Percentiles rank a stretch among this genome's conserved stretches.
phyloP scores from a whole-genome alignment of 2,113 vertebrate species.

The Budorcas taxicolor region DNA sequence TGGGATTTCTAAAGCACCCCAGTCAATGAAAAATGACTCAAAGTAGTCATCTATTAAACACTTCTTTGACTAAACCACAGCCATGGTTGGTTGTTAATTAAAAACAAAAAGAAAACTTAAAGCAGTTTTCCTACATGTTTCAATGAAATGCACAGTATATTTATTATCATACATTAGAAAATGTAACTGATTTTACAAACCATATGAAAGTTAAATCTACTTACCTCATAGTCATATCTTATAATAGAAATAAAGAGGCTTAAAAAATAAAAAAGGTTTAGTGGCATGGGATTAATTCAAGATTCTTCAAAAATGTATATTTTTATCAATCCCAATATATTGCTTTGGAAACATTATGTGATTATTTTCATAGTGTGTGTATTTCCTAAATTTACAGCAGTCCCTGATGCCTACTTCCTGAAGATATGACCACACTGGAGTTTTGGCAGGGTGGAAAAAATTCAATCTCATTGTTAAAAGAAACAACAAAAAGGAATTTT shows the following conservation, averaged over 20 bases:
- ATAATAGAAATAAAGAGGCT: conserved; percentile 2
- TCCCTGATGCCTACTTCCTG: not conserved
- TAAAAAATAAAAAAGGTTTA: not conserved
- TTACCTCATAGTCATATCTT: not conserved
- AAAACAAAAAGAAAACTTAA: not conserved
- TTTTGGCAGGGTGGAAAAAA: not conserved
- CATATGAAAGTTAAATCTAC: not conserved
- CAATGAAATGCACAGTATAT: not conserved
- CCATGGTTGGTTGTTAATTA: not conserved
- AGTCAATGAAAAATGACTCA: not conserved
- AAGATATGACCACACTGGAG: not conserved
- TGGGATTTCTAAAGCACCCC: not conserved
- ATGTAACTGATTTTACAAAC: conserved; percentile 8
- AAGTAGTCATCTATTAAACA: not conserved
- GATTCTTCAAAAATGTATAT: not conserved
- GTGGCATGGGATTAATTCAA: not conserved
- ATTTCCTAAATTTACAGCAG: conserved; percentile 1
- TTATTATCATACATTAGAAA: conserved; percentile 22
- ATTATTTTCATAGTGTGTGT: not conserved
- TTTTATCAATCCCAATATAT: not conserved
- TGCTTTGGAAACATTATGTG: not conserved
- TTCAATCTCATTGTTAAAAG: not conserved
- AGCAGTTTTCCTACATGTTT: not conserved
- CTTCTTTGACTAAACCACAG: not conserved
- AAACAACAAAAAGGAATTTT: not conserved